Evolutionary conservation across 1,140 invertebrate species (phyloP).

Genomic region (Capitella teleta): DNA sequence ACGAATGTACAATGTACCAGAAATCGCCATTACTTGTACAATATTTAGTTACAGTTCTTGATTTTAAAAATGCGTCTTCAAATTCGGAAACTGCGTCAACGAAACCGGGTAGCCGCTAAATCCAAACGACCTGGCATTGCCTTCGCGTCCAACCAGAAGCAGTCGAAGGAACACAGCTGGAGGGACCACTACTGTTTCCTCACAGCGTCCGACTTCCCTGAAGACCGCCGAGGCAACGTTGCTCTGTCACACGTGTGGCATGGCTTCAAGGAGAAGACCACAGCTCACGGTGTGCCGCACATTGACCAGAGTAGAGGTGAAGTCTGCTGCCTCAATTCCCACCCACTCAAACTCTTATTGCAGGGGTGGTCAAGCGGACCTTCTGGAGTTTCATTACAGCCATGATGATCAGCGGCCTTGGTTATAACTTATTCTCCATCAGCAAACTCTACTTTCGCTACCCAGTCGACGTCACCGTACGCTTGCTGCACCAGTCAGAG

Average conservation of each 20-base stretch:
- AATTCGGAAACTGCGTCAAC: no score
- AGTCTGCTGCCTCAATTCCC: not conserved
- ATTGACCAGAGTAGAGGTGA: not conserved
- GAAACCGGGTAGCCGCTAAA: no score
- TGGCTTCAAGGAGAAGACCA: slow-evolving; percentile 7
- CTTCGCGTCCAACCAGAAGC: no score
- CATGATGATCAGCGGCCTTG: not conserved
- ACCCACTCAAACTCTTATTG: not conserved
- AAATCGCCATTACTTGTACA: no score
- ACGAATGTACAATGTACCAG: no score
- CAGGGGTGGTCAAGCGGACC: slow-evolving; percentile 2
- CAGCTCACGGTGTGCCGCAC: not conserved
- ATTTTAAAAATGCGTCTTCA: no score
- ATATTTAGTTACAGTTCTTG: no score
- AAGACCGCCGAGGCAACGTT: not conserved
- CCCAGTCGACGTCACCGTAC: not conserved
- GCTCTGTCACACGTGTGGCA: not conserved
- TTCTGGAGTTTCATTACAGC: not conserved
- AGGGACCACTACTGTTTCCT: slow-evolving; percentile 3
- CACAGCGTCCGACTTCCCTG: not conserved
- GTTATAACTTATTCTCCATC: slow-evolving; percentile 2
- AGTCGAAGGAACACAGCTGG: no score
- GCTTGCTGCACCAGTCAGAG: not conserved
- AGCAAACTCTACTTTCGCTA: not conserved
- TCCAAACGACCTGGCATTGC: no score